Evolutionary conservation across 2,888 invertebrate genomes (phyloP).

Genomic region (Esperia sulphurella): DNA sequence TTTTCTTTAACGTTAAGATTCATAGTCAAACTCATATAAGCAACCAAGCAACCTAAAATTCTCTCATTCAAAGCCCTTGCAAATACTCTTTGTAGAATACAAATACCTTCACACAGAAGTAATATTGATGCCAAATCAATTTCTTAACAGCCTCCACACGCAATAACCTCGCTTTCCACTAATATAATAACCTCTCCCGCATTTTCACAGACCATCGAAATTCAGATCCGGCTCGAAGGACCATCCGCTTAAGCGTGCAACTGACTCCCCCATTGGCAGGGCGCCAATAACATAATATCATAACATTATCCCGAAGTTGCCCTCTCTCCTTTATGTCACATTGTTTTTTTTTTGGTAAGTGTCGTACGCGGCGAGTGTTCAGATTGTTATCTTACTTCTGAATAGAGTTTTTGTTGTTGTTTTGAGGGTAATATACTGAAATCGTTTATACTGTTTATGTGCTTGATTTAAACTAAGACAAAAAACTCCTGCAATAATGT

Average conservation of each 20-base stretch:
- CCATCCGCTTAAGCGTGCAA: constrained; percentile 34
- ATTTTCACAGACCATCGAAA: constrained; percentile 35
- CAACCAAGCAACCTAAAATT: neutral
- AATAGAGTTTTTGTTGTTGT: constrained; percentile 6
- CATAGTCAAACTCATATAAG: no score
- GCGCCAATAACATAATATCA: constrained; percentile 54
- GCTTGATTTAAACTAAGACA: neutral
- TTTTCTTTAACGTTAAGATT: no score
- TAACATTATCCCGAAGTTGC: constrained; percentile 36
- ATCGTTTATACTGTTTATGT: constrained; percentile 8
- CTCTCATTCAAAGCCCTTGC: neutral
- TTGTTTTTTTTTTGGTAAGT: constrained; percentile 23
- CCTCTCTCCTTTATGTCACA: constrained; percentile 28
- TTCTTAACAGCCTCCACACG: constrained; percentile 11
- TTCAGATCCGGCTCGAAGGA: constrained; percentile 37
- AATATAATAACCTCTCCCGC: constrained; percentile 36
- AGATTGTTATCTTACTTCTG: constrained; percentile 22
- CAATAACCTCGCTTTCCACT: constrained; percentile 22
- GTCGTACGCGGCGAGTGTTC: constrained; percentile 25
- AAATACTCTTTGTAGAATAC: no score
- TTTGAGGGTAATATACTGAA: constrained; percentile 7
- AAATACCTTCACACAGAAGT: no score
- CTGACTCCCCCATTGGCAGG: constrained; percentile 39
- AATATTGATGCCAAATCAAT: constrained; percentile 12
- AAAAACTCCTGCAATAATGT: constrained; percentile 8